These are phyloP conservation scores for Valencia hispanica DNA, from an alignment of 2,797 vertebrate species.

Conservation along the genomic window DNA sequence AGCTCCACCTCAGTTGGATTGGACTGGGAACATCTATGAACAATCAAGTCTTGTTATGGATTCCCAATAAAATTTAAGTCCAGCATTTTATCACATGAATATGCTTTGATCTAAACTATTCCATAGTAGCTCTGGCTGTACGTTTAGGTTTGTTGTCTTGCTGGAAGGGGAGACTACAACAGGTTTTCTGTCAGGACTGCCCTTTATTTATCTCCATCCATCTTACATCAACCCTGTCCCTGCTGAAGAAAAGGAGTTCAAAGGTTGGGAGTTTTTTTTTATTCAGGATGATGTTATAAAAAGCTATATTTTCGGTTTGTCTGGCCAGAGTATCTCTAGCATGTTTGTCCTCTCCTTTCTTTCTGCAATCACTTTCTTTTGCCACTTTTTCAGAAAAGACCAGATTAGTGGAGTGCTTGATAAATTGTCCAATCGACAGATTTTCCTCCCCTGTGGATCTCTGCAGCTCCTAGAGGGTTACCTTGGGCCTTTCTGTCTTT, in stretches of 20 bases:
- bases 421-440: no score
- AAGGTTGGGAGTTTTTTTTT: not conserved
- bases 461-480: no score
- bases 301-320: not conserved
- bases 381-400: not conserved
- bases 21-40: not conserved
- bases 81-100: not conserved
- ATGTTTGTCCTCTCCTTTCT: not conserved
- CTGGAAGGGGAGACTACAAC: not conserved
- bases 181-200: not conserved
- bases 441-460: not conserved
- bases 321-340: not conserved
- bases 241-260: no score
- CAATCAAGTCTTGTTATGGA: not conserved
- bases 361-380: not conserved
- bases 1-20: not conserved
- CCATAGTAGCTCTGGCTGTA: not conserved
- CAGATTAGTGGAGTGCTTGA: not conserved
- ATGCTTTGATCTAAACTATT: not conserved
- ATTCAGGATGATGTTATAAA: not conserved
- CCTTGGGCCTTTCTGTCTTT: not conserved
- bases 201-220: no score
- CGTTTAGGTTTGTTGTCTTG: not conserved
- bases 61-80: not conserved
- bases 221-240: no score